Base-by-base conservation (phyloP, 1,140 invertebrate genomes). In the Bicyclus anynana region DNA sequence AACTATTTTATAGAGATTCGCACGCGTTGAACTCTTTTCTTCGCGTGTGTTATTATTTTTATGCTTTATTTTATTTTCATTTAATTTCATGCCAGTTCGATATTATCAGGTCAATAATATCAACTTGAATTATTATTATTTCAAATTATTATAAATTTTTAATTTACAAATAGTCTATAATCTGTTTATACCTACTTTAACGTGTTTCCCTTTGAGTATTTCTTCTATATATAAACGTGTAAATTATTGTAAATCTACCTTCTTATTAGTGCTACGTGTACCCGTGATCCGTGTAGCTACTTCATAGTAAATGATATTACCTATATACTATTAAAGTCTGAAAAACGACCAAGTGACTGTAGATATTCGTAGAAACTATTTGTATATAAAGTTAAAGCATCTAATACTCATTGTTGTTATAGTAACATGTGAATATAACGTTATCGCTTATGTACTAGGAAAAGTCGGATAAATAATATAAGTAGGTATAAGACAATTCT, bases 361-460 rank as follows among this genome's bases (percentile, higher is more conserved):
- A 63, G 53, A 49, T 67, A 59, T 42, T 59, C 38, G 27, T 65
- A 49, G 23, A 53, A 46, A 35, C 26, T 53, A 74, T 74, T 68
- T 81, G 78, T 83, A 86, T 53, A 87, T 84, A 82, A 64, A 61
- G 42, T 74, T 66, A 62, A 74, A 51, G 58, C 74, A 63, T 77
- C 69, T 74, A n/a, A n/a, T n/a, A 74, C 53, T 78, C 68, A 67
- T 74, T 72, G 76, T 81, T 84, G 72, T 75, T 76, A 75, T 72
- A 72, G 66, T 71, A 74, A 65, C 60, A 66, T 72, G 69, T 76
- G 69, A 77, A 75, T 74, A 71, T 78, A 72, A 69, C 74, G 79
- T 87, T 87, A n/a, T n/a, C n/a, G 76, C 82, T 80, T 75, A 75
- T 73, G 80, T 68, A 74, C 53, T 84, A 84, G 73, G 77, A 62